Evolutionary conservation across 2,113 vertebrate genomes (phyloP), one percentile per base, ranked within the genome.

Genomic region (Ophthalmotilapia sp.): DNA sequence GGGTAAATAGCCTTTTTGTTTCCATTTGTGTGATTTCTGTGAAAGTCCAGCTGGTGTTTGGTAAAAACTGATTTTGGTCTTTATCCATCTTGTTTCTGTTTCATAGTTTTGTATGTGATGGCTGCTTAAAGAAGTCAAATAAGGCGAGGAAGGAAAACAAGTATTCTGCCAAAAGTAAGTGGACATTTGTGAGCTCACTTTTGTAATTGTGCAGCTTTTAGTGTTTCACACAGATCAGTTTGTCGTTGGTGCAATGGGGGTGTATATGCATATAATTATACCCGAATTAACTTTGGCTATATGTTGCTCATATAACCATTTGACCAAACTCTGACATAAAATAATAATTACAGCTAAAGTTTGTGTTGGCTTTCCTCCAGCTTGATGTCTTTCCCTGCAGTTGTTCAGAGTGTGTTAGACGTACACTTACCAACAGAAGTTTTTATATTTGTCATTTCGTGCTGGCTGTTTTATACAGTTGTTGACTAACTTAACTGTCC

Each of bases 121-220:
- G 97, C 73, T 99, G 99, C 92, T 96, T 99, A 86, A 99, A 99
- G 96, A 99, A 99, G 96, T 95, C 96, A 0, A 98, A 98, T 90
- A 97, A 98, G 90, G 98, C 97, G 3, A 96, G 98, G 82, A 99
- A 98, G 96, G 98, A 99, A 93, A 99, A 99, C 95, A 99, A 99
- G 92, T 99, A 99, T 89, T 99, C 96, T 93, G 97, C 98, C 91
- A 99, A 99, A 98, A 96, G 99, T 99, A 97, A 98, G 98, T 96
- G 9, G 11, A n/a, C 15, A 23, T 17, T n/a, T 77, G 15, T 49
- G 1, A 77, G 42, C 15, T 77, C 23, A 77, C 23, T 49, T 49
- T 31, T 77, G 70, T 31, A 2, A 17, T 77, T 75, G 42, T 75
- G 23, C 70, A 75, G 23, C 23, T 47, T 68, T 29, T 31, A 77